Conservation (phyloP, 2,113 vertebrate species). For the Felis chaus region DNA sequence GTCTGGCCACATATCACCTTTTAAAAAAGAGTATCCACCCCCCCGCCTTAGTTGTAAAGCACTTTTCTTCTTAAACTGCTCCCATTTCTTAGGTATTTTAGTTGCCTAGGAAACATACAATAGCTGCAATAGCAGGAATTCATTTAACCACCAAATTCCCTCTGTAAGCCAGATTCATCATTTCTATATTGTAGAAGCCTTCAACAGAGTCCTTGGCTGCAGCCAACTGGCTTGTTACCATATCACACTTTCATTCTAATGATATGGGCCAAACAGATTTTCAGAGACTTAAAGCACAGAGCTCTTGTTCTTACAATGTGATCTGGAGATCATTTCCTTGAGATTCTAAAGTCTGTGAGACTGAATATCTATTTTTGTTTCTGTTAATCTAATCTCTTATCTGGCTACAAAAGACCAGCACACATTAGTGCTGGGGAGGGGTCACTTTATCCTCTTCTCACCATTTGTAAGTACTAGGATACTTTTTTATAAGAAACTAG, state of each 20-base stretch:
- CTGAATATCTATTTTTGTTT: background rate
- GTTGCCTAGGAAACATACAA: constrained; percentile 70
- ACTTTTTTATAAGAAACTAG: background rate
- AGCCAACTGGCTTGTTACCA: background rate
- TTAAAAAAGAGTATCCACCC: background rate
- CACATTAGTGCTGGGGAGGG: background rate
- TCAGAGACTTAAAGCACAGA: constrained; percentile 29
- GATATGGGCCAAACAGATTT: constrained; percentile 30
- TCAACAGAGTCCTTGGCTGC: background rate
- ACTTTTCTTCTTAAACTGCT: constrained; percentile 43
- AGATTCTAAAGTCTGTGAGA: background rate
- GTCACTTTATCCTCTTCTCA: background rate
- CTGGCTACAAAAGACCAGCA: background rate
- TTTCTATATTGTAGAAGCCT: constrained; percentile 15
- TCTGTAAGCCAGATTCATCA: background rate
- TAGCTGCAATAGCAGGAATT: constrained; percentile 44
- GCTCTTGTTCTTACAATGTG: background rate
- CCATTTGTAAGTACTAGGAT: background rate
- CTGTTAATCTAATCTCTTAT: constrained; percentile 48
- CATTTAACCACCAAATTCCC: background rate
- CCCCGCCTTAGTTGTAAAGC: background rate
- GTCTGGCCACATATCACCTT: background rate
- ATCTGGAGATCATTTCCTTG: background rate
- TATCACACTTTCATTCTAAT: background rate
- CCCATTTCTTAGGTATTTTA: constrained; percentile 31